A percentile compares a stretch with the other conserved stretches of the same genome.
These are phyloP conservation scores for Erpetoichthys calabaricus DNA, from an alignment of 2,797 vertebrate genomes.

Conservation along the genomic window DNA sequence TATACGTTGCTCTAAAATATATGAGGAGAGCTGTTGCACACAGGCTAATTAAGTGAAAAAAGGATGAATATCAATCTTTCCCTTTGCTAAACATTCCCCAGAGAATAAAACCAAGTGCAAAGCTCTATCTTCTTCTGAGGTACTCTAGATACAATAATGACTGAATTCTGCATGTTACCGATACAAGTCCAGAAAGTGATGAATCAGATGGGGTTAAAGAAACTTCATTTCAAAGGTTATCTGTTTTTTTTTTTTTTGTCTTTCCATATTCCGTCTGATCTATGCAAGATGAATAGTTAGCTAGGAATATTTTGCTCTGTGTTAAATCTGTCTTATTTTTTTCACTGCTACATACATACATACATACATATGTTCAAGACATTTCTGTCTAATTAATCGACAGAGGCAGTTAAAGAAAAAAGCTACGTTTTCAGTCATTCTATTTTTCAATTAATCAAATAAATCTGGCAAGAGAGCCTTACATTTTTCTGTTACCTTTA, in stretches of 20 bases:
- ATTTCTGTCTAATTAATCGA: no score
- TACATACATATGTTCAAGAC: no score
- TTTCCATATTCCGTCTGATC: background rate
- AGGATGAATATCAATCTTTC: slow-evolving; percentile 45
- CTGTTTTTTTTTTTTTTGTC: background rate
- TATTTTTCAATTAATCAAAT: no score
- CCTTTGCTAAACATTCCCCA: slow-evolving; percentile 8
- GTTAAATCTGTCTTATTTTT: no score
- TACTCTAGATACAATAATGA: slow-evolving; percentile 22
- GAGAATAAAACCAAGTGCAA: slow-evolving; percentile 10
- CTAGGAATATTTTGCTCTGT: no score
- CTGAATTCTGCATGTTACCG: slow-evolving; percentile 10
- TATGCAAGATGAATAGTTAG: no score
- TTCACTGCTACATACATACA: no score
- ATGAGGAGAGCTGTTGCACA: background rate
- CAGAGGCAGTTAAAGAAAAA: no score
- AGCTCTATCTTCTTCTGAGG: slow-evolving; percentile 11
- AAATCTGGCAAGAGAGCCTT: no score
- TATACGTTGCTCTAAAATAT: no score
- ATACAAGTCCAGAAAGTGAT: slow-evolving; percentile 12
- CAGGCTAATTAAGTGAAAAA: slow-evolving; percentile 53
- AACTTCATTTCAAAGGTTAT: background rate
- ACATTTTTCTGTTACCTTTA: no score
- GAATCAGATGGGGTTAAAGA: slow-evolving; percentile 13
- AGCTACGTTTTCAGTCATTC: no score